Evolutionary conservation across 2,797 vertebrate genomes (phyloP).

Genomic region (Pangasius sanitwongsei): DNA sequence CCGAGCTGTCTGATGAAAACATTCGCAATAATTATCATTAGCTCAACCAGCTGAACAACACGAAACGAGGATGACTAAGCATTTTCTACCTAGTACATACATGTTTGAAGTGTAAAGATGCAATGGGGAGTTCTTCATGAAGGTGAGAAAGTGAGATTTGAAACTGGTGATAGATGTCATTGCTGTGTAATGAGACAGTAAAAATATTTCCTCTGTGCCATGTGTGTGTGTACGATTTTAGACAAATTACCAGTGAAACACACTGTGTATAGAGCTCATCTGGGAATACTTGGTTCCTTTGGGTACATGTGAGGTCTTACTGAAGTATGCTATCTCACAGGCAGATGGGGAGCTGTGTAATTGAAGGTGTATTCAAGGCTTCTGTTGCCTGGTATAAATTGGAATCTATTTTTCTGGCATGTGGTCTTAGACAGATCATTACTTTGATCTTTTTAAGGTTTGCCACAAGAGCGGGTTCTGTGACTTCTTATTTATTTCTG

Average conservation of each 20-base stretch:
- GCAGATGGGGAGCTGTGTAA: conserved; percentile 59
- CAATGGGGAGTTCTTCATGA: neutral
- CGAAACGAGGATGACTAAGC: conserved; percentile 22
- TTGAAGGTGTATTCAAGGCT: conserved; percentile 72
- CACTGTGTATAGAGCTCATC: conserved; percentile 26
- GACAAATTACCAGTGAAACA: conserved; percentile 40
- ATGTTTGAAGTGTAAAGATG: conserved; percentile 35
- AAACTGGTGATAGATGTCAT: conserved; percentile 26
- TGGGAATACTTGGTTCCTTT: conserved; percentile 33
- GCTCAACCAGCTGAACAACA: conserved; percentile 35
- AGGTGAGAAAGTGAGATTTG: conserved; percentile 3
- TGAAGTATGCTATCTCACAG: conserved; percentile 33
- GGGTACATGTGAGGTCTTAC: conserved; percentile 35
- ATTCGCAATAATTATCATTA: conserved; percentile 33
- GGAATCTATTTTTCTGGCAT: conserved; percentile 73
- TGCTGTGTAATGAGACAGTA: conserved; percentile 24
- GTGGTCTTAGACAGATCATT: conserved; percentile 66
- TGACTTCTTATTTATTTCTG: conserved; percentile 65
- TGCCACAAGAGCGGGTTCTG: conserved; percentile 51
- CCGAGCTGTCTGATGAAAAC: neutral
- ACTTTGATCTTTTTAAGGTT: conserved; percentile 72
- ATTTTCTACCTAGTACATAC: conserved; percentile 35
- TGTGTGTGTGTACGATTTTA: conserved; percentile 35
- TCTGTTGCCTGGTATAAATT: conserved; percentile 71
- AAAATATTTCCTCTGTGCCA: conserved; percentile 34